Evolutionary conservation across 2,888 invertebrate genomes (phyloP).

Genomic region (Rotaria macrura): DNA sequence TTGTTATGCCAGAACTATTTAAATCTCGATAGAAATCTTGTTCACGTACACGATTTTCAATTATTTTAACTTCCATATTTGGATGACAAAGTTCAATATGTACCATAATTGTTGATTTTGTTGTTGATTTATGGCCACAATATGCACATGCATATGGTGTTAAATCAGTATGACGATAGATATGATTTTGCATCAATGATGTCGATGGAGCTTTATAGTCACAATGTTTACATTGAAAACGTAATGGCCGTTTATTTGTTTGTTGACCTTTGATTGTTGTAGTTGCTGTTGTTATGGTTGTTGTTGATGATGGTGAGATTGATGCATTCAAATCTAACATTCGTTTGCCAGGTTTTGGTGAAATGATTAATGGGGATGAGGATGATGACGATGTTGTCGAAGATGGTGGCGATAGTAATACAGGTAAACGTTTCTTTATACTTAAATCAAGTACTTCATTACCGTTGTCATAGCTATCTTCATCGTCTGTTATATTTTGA

Average conservation of each 20-base stretch:
- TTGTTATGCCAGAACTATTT: background rate
- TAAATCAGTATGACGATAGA: slow-evolving; percentile 31
- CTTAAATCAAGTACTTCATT: slow-evolving; percentile 29
- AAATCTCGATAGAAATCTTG: slow-evolving; percentile 31
- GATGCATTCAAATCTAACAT: background rate
- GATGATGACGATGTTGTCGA: background rate
- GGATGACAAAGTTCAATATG: slow-evolving; percentile 34
- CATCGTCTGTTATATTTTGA: slow-evolving; percentile 11
- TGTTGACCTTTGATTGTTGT: background rate
- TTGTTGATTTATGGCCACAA: slow-evolving; percentile 34
- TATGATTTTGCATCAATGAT: slow-evolving; percentile 32
- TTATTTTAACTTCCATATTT: slow-evolving; percentile 32
- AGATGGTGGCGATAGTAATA: slow-evolving; percentile 15
- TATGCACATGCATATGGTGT: slow-evolving; percentile 32
- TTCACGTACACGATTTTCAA: slow-evolving; percentile 31
- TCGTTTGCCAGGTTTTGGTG: background rate
- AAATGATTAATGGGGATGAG: background rate
- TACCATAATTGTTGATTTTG: slow-evolving; percentile 34
- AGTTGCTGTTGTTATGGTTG: too few relatives aligned
- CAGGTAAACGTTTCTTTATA: slow-evolving; percentile 13
- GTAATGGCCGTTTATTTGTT: slow-evolving; percentile 28
- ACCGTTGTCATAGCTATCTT: slow-evolving; percentile 11
- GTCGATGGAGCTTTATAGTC: slow-evolving; percentile 28
- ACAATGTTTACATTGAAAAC: slow-evolving; percentile 32
- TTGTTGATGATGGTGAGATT: background rate